phyloP scores from a whole-genome alignment of 2,113 vertebrate species.

The Pedionomus torquatus region DNA sequence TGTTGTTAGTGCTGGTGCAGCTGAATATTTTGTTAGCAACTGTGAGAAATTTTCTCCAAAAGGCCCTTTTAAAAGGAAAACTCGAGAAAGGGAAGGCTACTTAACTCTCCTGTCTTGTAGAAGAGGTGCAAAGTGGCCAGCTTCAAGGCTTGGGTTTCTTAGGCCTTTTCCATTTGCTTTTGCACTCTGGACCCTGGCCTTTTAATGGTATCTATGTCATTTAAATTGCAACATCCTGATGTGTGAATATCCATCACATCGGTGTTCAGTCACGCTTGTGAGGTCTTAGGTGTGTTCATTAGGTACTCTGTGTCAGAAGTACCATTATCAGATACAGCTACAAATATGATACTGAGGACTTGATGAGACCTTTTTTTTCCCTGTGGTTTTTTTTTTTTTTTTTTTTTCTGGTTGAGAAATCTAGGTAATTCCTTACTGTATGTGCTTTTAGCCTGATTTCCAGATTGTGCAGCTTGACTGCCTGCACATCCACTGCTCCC shows the following conservation, averaged over 20 bases:
- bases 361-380: neutral
- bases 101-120: neutral
- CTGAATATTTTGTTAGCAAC: constrained; percentile 19
- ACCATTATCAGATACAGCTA: neutral
- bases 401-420: neutral
- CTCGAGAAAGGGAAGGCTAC: neutral
- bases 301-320: neutral
- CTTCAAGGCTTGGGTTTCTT: constrained; percentile 6
- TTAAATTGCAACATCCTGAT: neutral
- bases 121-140: neutral
- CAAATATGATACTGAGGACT: neutral
- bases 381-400: neutral
- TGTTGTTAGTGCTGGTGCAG: neutral
- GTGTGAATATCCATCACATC: neutral
- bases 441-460: neutral
- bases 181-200: neutral
- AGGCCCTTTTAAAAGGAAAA: neutral
- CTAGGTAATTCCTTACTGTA: neutral
- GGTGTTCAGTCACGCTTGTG: neutral
- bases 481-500: neutral
- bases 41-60: neutral
- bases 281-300: constrained; percentile 6
- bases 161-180: neutral
- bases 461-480: neutral
- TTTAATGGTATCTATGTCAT: neutral